Evolutionary conservation across 1,140 invertebrate species (phyloP).

Genomic region (Eulimnadia texana): DNA sequence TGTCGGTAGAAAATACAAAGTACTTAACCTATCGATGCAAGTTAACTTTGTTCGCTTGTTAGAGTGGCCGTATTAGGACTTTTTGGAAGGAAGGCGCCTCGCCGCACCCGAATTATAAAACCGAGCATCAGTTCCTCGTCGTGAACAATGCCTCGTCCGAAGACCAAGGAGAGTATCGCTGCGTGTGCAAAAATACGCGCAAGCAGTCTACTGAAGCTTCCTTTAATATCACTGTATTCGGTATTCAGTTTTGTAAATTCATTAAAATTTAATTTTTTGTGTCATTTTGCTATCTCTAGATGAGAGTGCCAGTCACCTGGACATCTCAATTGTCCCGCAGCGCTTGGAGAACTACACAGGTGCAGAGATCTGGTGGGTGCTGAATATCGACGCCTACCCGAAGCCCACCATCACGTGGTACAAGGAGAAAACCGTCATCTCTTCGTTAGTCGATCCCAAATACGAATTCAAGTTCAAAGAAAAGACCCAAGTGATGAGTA

Average conservation of each 20-base stretch:
- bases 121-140: not conserved
- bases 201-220: not conserved
- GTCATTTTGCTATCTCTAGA: not conserved
- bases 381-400: conserved; percentile 8
- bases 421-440: conserved; percentile 4
- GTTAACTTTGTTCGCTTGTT: too few species aligned
- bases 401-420: conserved; percentile 8
- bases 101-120: not conserved
- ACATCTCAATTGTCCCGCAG: not conserved
- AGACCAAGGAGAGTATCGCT: conserved; percentile 12
- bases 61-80: too few species aligned
- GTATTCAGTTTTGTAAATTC: not conserved
- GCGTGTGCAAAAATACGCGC: not conserved
- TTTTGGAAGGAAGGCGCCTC: not conserved
- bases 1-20: not conserved
- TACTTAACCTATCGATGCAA: not conserved
- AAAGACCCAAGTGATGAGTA: conserved; percentile 2
- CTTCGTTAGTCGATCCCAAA: not conserved
- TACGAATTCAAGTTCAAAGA: not conserved
- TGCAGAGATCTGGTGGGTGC: conserved; percentile 4
- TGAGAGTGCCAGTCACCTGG: not conserved
- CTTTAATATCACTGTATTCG: not conserved
- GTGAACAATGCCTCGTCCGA: conserved; percentile 1
- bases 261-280: not conserved
- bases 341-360: not conserved